Evolutionary conservation across 2,797 vertebrate genomes (phyloP).

Genomic region (Coluber constrictor): DNA sequence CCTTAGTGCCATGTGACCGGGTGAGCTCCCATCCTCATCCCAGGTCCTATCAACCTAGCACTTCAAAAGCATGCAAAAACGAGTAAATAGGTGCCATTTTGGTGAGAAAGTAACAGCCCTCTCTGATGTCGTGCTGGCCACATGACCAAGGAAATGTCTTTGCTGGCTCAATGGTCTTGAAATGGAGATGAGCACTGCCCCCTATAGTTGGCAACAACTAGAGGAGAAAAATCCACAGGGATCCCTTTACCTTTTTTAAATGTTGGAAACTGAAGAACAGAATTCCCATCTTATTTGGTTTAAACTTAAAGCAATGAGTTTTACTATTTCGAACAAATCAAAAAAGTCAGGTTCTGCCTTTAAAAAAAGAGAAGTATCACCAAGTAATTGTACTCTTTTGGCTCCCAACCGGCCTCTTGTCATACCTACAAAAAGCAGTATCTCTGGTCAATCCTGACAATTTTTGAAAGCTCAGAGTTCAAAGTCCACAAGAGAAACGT

Average conservation of each 20-base stretch:
- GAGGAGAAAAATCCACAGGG: too few relatives aligned
- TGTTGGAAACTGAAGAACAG: background rate
- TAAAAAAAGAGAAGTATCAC: background rate
- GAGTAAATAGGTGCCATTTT: background rate
- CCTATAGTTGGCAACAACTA: too few relatives aligned
- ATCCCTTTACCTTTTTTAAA: background rate
- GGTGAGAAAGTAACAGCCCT: background rate
- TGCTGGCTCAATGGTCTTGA: too few relatives aligned
- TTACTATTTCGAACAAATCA: background rate
- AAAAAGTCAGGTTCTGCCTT: background rate
- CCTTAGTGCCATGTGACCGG: background rate
- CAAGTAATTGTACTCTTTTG: background rate
- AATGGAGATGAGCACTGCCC: too few relatives aligned
- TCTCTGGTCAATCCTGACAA: background rate
- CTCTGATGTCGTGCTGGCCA: too few relatives aligned
- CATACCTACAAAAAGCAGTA: background rate
- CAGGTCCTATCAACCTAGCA: background rate
- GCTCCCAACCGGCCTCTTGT: background rate
- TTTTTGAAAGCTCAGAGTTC: background rate
- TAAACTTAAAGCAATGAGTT: background rate
- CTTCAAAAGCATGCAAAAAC: background rate
- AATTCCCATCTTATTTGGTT: background rate
- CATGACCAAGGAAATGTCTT: too few relatives aligned
- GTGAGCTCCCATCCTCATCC: background rate
- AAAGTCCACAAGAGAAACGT: background rate